Evolutionary conservation across 1,140 invertebrate species (phyloP).

Genomic region (Bombus vancouverensis): DNA sequence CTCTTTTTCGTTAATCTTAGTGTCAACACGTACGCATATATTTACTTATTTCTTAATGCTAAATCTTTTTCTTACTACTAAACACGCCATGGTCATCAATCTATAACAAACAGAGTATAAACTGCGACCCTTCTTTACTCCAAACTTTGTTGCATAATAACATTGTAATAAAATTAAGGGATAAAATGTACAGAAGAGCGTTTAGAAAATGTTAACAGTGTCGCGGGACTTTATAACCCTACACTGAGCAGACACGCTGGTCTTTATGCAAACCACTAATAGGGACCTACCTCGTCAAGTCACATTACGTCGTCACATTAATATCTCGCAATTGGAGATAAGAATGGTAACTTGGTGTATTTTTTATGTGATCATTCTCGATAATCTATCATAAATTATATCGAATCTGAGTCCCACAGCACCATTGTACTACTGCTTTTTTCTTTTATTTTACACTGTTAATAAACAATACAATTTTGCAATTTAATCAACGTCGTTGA

Average conservation of each 20-base stretch:
- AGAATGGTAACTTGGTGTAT: neutral
- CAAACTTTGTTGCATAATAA: conserved; percentile 71
- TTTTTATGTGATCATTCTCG: neutral
- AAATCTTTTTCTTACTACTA: conserved; percentile 57
- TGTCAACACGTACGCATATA: conserved; percentile 56
- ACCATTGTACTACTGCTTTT: conserved; percentile 53
- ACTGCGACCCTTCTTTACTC: conserved; percentile 70
- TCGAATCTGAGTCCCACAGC: conserved; percentile 55
- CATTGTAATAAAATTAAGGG: conserved; percentile 78
- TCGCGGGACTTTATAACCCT: conserved; percentile 75
- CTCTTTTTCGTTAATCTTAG: conserved; percentile 42
- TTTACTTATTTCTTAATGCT: conserved; percentile 47
- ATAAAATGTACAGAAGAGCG: conserved; percentile 82
- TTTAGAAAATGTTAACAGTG: conserved; percentile 78
- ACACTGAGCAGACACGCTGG: conserved; percentile 74
- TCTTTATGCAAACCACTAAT: conserved; percentile 50
- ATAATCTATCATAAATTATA: conserved; percentile 19
- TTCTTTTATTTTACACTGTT: conserved; percentile 24
- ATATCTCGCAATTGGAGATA: conserved; percentile 9
- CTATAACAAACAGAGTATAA: conserved; percentile 67
- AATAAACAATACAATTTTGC: conserved; percentile 21
- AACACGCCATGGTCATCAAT: conserved; percentile 63
- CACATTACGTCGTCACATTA: neutral
- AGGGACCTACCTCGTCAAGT: conserved; percentile 38
- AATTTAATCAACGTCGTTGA: neutral